These are phyloP conservation scores for Drosophila santomea DNA, from an alignment of 1,140 invertebrate genomes.

Conservation along the genomic window DNA sequence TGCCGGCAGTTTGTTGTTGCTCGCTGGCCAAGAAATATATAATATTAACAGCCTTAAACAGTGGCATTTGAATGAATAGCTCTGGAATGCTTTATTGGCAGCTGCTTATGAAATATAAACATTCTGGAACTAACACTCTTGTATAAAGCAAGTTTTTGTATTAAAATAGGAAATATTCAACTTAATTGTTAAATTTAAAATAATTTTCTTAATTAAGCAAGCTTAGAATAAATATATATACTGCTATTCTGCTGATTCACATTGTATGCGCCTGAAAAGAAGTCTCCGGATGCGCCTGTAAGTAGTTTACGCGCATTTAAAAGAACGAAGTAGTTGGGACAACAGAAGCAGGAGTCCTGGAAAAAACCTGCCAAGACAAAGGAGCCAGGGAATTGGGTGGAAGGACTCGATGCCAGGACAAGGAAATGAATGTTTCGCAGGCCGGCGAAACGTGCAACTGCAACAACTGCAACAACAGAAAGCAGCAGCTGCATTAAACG, in stretches of 20 bases:
- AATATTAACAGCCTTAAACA: conserved; percentile 15
- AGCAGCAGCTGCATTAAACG: conserved; percentile 17
- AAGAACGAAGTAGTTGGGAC: conserved; percentile 28
- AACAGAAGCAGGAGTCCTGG: background rate
- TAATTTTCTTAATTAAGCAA: background rate
- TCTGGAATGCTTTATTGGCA: background rate
- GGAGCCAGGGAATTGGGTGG: conserved; percentile 6
- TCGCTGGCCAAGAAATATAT: conserved; percentile 40
- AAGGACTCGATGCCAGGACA: conserved; percentile 33
- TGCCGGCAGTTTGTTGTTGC: conserved; percentile 48
- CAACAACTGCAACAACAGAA: conserved; percentile 32
- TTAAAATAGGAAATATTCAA: too few species aligned
- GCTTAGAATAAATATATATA: background rate
- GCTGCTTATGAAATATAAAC: conserved; percentile 9
- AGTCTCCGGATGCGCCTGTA: conserved; percentile 55
- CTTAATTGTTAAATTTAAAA: background rate
- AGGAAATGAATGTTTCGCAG: conserved; percentile 77
- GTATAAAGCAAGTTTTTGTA: too few species aligned
- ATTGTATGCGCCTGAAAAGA: conserved; percentile 14
- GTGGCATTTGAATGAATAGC: conserved; percentile 3
- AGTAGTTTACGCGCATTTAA: conserved; percentile 81
- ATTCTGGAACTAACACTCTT: conserved; percentile 6
- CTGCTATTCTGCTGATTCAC: conserved; percentile 3
- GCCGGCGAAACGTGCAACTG: conserved; percentile 62
- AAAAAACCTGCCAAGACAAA: conserved; percentile 40